Evolutionary conservation across 2,888 invertebrate species (phyloP).

Genomic region (Drosophila dives): DNA sequence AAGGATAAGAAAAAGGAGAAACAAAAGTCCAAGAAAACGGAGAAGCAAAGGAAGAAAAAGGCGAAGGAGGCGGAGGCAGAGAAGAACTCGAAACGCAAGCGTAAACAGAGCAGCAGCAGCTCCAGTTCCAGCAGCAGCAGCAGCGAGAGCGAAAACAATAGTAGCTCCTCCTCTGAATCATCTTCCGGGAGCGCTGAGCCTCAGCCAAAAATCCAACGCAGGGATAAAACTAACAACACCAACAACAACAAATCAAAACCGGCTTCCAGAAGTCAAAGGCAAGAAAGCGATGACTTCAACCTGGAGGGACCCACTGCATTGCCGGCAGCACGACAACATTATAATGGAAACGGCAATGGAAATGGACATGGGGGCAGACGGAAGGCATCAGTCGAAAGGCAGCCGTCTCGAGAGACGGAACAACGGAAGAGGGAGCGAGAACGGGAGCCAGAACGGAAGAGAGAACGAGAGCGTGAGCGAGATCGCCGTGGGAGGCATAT

Average conservation of each 20-base stretch:
- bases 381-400: slow-evolving; percentile 1
- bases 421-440: slow-evolving; percentile 2
- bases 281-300: slow-evolving; percentile 63
- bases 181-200: slow-evolving; percentile 49
- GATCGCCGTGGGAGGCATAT: slow-evolving; percentile 14
- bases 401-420: neutral
- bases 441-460: slow-evolving; percentile 9
- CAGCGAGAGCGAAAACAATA: slow-evolving; percentile 32
- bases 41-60: slow-evolving; percentile 51
- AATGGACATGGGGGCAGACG: slow-evolving; percentile 24
- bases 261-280: slow-evolving; percentile 23
- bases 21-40: slow-evolving; percentile 27
- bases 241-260: slow-evolving; percentile 29
- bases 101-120: slow-evolving; percentile 60
- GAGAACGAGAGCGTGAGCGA: slow-evolving; percentile 13
- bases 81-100: slow-evolving; percentile 56
- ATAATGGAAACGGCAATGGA: slow-evolving; percentile 50
- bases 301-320: slow-evolving; percentile 54
- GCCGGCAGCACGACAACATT: slow-evolving; percentile 26
- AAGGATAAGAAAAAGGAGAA: slow-evolving; percentile 51
- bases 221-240: slow-evolving; percentile 22
- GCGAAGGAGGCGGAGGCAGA: slow-evolving; percentile 37
- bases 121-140: slow-evolving; percentile 46
- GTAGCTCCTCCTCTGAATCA: slow-evolving; percentile 39
- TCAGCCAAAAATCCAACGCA: slow-evolving; percentile 42